Percentiles rank a stretch among this genome's conserved stretches.
These are phyloP conservation scores for Noctuana brunneofusca DNA, from an alignment of 2,888 invertebrate species.

Conservation along the genomic window DNA sequence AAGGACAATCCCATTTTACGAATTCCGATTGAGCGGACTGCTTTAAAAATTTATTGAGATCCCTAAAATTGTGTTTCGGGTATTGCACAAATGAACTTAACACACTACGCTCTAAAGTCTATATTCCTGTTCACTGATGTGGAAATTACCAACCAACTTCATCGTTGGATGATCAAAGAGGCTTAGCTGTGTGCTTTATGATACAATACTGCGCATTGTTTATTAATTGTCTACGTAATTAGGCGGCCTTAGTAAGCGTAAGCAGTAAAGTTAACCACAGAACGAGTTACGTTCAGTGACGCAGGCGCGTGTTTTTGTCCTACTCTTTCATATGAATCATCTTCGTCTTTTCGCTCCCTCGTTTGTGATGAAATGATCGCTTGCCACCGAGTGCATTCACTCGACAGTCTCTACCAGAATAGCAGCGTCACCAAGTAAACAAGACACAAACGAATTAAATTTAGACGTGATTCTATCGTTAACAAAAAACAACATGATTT, in stretches of 20 bases:
- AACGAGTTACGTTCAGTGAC: constrained; percentile 40
- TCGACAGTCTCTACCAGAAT: constrained; percentile 43
- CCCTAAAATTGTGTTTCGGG: too few species aligned
- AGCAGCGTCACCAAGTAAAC: constrained; percentile 62
- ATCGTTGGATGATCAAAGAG: constrained; percentile 19
- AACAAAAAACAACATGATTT: background rate
- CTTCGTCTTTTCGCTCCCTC: constrained; percentile 31
- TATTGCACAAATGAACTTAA: constrained; percentile 5
- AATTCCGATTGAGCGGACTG: too few species aligned
- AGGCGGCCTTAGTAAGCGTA: constrained; percentile 43
- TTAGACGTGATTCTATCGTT: constrained; percentile 6
- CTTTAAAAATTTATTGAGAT: too few species aligned
- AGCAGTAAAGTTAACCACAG: constrained; percentile 30
- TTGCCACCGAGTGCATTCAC: constrained; percentile 67
- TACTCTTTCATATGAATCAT: constrained; percentile 30
- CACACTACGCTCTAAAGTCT: constrained; percentile 2
- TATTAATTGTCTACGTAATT: constrained; percentile 55
- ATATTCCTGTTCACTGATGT: constrained; percentile 3
- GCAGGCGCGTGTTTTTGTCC: constrained; percentile 40
- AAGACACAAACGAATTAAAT: constrained; percentile 38
- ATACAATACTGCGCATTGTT: constrained; percentile 49
- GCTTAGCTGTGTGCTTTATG: constrained; percentile 27
- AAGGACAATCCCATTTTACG: too few species aligned
- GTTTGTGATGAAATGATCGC: constrained; percentile 37
- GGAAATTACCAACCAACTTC: constrained; percentile 6